Conservation (phyloP, 2,888 invertebrate genomes). For the Dryobota labecula region DNA sequence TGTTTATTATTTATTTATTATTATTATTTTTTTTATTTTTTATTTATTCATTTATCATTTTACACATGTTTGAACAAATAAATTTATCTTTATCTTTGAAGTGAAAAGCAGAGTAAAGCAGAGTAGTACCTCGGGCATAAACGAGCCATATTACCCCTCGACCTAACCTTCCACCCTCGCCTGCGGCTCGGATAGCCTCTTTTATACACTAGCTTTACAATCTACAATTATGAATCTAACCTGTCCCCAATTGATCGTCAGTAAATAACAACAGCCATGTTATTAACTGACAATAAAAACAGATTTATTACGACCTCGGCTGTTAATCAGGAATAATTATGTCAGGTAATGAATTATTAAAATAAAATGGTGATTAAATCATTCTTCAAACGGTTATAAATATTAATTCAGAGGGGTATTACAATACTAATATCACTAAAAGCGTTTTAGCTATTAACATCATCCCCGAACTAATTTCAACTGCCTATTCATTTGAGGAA, state of each 20-base stretch:
- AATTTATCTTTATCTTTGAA: too few relatives aligned
- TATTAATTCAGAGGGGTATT: constrained; percentile 26
- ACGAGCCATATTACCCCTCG: too few relatives aligned
- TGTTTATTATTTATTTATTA: too few relatives aligned
- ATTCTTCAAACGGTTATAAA: constrained; percentile 30
- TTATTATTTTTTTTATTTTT: too few relatives aligned
- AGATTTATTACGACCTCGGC: constrained; percentile 54
- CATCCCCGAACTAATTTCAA: constrained; percentile 55
- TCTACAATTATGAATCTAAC: constrained; percentile 46
- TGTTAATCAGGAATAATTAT: constrained; percentile 56
- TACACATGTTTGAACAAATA: too few relatives aligned
- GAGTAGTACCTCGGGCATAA: too few relatives aligned
- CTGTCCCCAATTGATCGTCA: constrained; percentile 29
- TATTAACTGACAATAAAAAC: constrained; percentile 60
- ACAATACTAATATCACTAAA: constrained; percentile 43
- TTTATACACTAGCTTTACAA: too few relatives aligned
- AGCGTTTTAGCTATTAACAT: constrained; percentile 45
- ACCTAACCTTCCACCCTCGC: too few relatives aligned
- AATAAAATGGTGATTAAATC: constrained; percentile 40
- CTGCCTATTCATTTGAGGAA: constrained; percentile 52
- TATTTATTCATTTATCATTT: too few relatives aligned
- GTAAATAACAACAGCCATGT: constrained; percentile 43
- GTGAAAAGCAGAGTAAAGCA: too few relatives aligned
- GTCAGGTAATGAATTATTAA: constrained; percentile 46
- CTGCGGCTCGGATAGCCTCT: too few relatives aligned